A percentile compares a stretch with the other conserved stretches of the same genome.
Conservation (phyloP, 2,113 vertebrate species). For the Cyrtonyx montezumae region DNA sequence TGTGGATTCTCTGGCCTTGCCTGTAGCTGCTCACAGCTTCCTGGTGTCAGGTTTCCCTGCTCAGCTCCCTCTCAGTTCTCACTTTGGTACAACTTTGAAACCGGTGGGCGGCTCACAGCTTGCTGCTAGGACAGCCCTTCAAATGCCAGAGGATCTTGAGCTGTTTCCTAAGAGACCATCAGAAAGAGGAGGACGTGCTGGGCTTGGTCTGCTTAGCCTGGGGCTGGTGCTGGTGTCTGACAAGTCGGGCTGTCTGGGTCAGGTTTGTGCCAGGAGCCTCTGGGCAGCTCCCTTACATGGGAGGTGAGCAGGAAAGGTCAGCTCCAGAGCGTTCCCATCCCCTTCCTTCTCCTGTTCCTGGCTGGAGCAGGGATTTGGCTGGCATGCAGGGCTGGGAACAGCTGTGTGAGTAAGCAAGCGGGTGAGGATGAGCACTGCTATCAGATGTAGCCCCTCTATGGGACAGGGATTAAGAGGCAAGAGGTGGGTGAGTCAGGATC, state of each 20-base stretch:
- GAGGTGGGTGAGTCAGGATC: neutral
- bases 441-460: neutral
- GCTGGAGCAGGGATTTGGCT: neutral
- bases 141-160: neutral
- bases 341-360: neutral
- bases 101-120: neutral
- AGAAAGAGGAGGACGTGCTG: neutral
- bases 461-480: neutral
- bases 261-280: neutral
- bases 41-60: neutral
- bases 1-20: constrained; percentile 25
- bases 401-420: neutral
- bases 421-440: neutral
- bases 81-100: neutral
- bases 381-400: accelerated
- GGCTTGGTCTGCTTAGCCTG: neutral
- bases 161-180: neutral
- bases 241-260: accelerated
- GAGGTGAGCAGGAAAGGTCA: neutral
- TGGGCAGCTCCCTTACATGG: accelerated
- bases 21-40: constrained; percentile 35
- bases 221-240: neutral
- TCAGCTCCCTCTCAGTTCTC: constrained; percentile 9
- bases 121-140: neutral
- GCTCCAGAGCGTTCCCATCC: neutral